Base-by-base conservation (phyloP, 2,113 vertebrate species). In the Condylura cristata region DNA sequence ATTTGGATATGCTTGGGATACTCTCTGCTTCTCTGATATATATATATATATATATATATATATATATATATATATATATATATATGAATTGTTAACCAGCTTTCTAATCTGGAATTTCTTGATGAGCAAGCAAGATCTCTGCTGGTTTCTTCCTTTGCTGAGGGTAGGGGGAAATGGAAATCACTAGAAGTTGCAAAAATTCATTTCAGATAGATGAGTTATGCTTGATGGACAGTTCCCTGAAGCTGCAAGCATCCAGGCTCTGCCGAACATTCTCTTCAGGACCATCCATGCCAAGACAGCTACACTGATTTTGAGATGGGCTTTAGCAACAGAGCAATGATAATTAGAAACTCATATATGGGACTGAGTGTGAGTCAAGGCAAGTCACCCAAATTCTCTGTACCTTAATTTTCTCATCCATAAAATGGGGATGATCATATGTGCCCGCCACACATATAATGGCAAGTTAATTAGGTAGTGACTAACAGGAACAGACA, bases 41-140 rank as follows among this genome's bases (percentile, higher is more conserved):
- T 44, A 44, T 44, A 44, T 44, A 9, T 44, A n/a, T 44, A 6
- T 44, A 44, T 9, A 44, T 9, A 44, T 9, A 44, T 9, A 44
- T 9, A 44, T 9, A 44, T 9, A 44, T 9, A 44, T 9, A 44
- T 9, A 48, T 11, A 48, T 11, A 48, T 11, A 48, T 11, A 48
- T 17, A 96, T 96, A 98, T 98, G 98, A 98, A 98, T 98, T 98
- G 97, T 98, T 98, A 98, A 98, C 97, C 96, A 97, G 97, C 95
- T 98, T 97, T 97, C 96, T 97, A 97, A 98, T 97, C 95, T 94
- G 91, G 84, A 12, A 65, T 84, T 96, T 95, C 97, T 96, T 96
- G 96, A 97, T 90, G 95, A 93, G 96, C 82, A 83, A 94, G 96
- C 76, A 41, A 97, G 81, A 94, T 94, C 26, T 4, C 89, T 75